Evolutionary conservation across 1,140 invertebrate species (phyloP).

Genomic region (Propsilocerus akamusi): DNA sequence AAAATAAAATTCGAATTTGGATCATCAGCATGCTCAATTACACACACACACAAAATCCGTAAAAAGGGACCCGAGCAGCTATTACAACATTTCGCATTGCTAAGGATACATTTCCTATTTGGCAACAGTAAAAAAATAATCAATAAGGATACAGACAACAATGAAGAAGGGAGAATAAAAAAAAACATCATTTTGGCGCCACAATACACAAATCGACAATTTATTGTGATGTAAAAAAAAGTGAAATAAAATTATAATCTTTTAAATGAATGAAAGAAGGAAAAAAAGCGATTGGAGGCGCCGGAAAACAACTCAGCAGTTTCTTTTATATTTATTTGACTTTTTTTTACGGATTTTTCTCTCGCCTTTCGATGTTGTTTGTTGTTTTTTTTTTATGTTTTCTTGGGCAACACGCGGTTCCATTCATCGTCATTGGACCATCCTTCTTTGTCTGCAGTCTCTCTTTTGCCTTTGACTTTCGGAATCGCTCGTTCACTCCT

Average conservation of each 20-base stretch:
- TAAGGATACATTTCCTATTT: too few species aligned
- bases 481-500: not conserved
- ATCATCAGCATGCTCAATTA: too few species aligned
- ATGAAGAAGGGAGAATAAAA: not conserved
- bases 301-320: constrained; percentile 3
- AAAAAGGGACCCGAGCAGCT: too few species aligned
- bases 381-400: too few species aligned
- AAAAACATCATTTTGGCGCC: too few species aligned
- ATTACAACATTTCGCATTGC: too few species aligned
- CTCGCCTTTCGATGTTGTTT: not conserved
- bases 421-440: not conserved
- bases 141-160: not conserved
- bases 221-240: not conserved
- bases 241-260: not conserved
- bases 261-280: not conserved
- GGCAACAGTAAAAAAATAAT: not conserved
- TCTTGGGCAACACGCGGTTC: not conserved
- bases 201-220: constrained; percentile 1
- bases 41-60: too few species aligned
- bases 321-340: not conserved
- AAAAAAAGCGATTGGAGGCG: not conserved
- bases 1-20: too few species aligned
- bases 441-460: not conserved
- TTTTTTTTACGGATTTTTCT: not conserved
- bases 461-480: not conserved